Percentiles rank a stretch among this genome's conserved stretches.
Conservation (phyloP, 2,113 vertebrate genomes). For the Cisticola juncidis region DNA sequence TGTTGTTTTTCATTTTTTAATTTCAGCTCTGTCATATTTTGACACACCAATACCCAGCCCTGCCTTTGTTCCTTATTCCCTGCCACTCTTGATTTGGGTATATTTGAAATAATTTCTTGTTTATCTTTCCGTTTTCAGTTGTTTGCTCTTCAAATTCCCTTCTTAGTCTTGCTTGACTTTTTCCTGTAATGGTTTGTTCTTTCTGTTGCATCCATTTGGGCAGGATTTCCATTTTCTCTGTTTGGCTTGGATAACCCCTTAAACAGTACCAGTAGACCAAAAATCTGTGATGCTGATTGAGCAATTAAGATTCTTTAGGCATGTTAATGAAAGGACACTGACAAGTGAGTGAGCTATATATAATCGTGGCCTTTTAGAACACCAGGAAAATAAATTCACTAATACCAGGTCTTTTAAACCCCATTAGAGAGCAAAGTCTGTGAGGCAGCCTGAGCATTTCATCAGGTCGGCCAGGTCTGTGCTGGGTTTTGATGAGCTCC, state of each 20-base stretch:
- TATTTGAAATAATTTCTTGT: not conserved
- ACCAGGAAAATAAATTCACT: constrained; percentile 45
- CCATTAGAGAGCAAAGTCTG: constrained; percentile 41
- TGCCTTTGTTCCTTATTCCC: not conserved
- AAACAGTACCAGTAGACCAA: not conserved
- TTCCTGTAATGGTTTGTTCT: not conserved
- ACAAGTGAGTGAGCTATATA: constrained; percentile 48
- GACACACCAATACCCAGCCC: not conserved
- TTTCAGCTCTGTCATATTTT: not conserved
- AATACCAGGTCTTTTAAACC: constrained; percentile 37
- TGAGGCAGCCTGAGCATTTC: constrained; percentile 1
- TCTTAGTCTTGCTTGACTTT: constrained; percentile 1
- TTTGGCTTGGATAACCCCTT: constrained; percentile 56
- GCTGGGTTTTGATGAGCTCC: constrained; percentile 24
- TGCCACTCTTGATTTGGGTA: not conserved
- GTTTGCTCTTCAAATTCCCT: constrained; percentile 19
- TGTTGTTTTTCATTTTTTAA: not conserved
- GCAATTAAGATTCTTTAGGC: constrained; percentile 55
- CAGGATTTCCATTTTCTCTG: constrained; percentile 21
- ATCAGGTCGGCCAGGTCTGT: constrained; percentile 8
- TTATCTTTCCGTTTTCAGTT: not conserved
- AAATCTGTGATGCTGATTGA: constrained; percentile 36
- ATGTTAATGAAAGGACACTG: constrained; percentile 46
- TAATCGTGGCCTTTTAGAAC: constrained; percentile 47
- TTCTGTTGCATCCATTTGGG: constrained; percentile 4